Base-by-base conservation (phyloP, 2,113 vertebrate genomes). In the Myotis davidii region DNA sequence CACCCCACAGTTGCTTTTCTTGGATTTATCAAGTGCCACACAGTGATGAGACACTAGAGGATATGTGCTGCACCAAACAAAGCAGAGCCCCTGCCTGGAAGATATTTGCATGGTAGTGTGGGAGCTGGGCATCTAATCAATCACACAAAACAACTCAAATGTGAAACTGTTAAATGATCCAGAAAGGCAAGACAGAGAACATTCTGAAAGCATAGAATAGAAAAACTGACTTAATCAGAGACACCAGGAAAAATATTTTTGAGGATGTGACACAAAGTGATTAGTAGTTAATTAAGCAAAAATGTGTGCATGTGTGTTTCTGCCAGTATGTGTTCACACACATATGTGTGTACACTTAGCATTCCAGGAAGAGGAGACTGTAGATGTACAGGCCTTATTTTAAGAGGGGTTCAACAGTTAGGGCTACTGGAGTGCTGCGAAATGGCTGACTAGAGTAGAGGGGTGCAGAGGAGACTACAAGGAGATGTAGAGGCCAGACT, bases 101-200 rank as follows among this genome's bases (percentile, higher is more conserved):
- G 52, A 87, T 70, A 6, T 87, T 85, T 89, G 77, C 20, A 90
- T 9, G 52, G n/a, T 21, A 67, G 6, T 69, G 10, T 39, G 6
- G 8, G 50, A 88, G 65, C 67, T 78, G 25, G 78, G 50, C 65
- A 59, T 78, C 56, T 70, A 45, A 74, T 91, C n/a, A 93, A 88
- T 73, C 23, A 84, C 21, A 79, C 18, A 61, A 92, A 94, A 8
- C 37, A 65, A 65, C 56, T 90, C 61, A 95, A 78, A 91, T 70
- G 23, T 91, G 39, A 86, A 64, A 37, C 12, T 42, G 17, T 73
- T 77, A 91, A 90, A 65, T 91, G 25, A 73, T 67, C 11, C 23
- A 85, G 13, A 93, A 88, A 88, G 48, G n/a, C 17, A 77, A 94
- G 50, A 70, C 11, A 54, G 0, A 87, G 9, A 74, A 12, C 59